Evolutionary conservation across 2,113 vertebrate species (phyloP), one percentile per base, ranked within the genome.

Genomic region (Scartelaos histophorus): DNA sequence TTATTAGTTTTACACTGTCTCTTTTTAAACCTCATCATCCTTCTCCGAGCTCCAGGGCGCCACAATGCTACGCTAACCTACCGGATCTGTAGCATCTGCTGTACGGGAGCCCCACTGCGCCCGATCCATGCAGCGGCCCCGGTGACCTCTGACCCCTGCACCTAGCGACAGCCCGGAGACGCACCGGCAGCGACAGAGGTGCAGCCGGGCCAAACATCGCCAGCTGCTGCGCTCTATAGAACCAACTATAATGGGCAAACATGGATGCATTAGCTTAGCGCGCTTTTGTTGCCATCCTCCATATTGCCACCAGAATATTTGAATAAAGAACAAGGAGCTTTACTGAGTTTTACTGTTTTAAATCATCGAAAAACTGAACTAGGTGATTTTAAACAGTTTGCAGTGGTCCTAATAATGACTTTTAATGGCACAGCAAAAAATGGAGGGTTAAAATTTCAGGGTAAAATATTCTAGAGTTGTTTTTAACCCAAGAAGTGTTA

Each of bases 61-160:
- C 69, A 54, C 61, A 65, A 66, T 64, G 67, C 34, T n/a, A 47
- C 29, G 45, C 57, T 74, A 71, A 74, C 17, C 47, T 60, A 67
- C 35, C n/a, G 46, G 80, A 65, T 69, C 49, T 75, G 73, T 61
- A 74, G 64, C 68, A 80, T 82, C 69, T 87, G 76, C 67, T 70
- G 21, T 24, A 17, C 25, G 54, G 67, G 43, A 79, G 73, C 68
- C 70, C 22, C 35, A 62, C 7, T 3, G 7, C 56, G 69, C 65
- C 67, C 45, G 22, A 74, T 77, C 54, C 35, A n/a, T n/a, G 38
- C 67, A 57, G 62, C 45, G 56, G 67, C 70, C 66, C 64, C 60
- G 3, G 65, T 84, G 86, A 83, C 86, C 86, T 82, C 79, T 85
- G 83, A 83, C 86, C 86, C 80, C 79, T 75, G 81, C 85, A 80